These are phyloP conservation scores for Conistra vaccinii DNA, from an alignment of 2,888 invertebrate genomes.

Conservation along the genomic window DNA sequence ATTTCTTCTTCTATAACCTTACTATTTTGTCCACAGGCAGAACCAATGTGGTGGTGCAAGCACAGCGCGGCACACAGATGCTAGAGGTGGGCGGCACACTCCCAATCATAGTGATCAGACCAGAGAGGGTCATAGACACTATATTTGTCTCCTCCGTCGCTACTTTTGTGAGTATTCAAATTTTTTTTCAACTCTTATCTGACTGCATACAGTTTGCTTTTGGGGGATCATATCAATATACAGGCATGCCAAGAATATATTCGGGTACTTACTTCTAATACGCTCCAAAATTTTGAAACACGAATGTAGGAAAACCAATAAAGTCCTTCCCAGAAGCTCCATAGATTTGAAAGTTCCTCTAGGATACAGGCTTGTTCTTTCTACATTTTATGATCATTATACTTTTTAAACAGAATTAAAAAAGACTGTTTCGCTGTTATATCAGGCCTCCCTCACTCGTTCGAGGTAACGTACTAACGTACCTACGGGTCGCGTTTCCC, in stretches of 20 bases:
- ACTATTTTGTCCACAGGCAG: slow-evolving; percentile 73
- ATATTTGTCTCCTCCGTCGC: slow-evolving; percentile 95
- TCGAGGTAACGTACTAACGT: too few relatives aligned
- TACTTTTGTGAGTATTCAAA: slow-evolving; percentile 89
- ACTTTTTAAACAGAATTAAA: too few relatives aligned
- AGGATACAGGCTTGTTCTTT: too few relatives aligned
- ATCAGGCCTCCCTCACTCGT: too few relatives aligned
- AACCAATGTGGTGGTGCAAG: slow-evolving; percentile 73
- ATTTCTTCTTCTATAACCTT: neutral
- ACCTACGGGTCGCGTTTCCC: too few relatives aligned
- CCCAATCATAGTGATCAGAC: slow-evolving; percentile 91
- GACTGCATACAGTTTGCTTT: neutral
- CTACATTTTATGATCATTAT: too few relatives aligned
- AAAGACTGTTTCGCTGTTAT: too few relatives aligned
- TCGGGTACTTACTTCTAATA: too few relatives aligned
- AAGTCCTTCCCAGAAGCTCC: too few relatives aligned
- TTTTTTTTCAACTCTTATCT: neutral
- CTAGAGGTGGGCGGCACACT: slow-evolving; percentile 74
- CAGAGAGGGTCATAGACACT: slow-evolving; percentile 92
- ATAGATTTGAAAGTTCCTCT: too few relatives aligned
- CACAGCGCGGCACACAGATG: slow-evolving; percentile 58
- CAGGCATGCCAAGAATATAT: neutral
- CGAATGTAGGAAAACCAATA: too few relatives aligned
- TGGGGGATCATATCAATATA: neutral
- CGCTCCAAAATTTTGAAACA: too few relatives aligned